phyloP scores from a whole-genome alignment of 2,797 vertebrate genomes.

The Fratercula arctica region DNA sequence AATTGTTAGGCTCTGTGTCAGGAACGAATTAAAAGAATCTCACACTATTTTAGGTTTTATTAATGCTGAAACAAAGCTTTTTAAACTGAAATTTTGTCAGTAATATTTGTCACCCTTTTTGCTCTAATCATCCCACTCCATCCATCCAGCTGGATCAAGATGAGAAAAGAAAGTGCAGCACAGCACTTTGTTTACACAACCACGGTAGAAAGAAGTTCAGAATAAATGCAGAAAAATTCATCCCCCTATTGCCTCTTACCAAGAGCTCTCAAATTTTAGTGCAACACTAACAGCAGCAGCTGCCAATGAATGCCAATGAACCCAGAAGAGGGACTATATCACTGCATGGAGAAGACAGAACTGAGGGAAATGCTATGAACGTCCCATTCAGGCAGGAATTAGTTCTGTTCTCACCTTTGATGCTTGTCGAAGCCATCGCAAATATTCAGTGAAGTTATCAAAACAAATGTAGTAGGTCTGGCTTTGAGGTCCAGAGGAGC shows the following conservation, averaged over 20 bases:
- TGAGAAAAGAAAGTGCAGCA: background rate
- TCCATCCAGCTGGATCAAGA: background rate
- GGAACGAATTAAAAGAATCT: fast-evolving
- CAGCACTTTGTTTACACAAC: background rate
- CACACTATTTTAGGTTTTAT: background rate
- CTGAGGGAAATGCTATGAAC: background rate
- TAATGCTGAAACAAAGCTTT: background rate
- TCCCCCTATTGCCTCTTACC: background rate
- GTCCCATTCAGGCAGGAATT: background rate
- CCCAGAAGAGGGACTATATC: background rate
- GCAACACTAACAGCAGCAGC: background rate
- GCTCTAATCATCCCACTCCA: background rate
- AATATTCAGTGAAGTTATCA: conserved; percentile 96
- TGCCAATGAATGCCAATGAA: background rate
- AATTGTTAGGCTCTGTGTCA: background rate
- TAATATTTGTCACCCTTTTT: background rate
- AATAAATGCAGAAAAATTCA: background rate
- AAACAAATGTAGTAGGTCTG: conserved; percentile 98
- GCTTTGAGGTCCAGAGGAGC: conserved; percentile 95
- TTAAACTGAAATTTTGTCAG: background rate
- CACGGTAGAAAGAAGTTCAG: background rate
- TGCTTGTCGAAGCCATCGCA: conserved; percentile 95
- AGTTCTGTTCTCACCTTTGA: conserved; percentile 84
- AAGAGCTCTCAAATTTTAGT: background rate
- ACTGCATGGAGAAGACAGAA: background rate